A percentile compares a stretch with the other conserved stretches of the same genome.
phyloP scores from a whole-genome alignment of 2,113 vertebrate species.

The Sceloporus tristichus region DNA sequence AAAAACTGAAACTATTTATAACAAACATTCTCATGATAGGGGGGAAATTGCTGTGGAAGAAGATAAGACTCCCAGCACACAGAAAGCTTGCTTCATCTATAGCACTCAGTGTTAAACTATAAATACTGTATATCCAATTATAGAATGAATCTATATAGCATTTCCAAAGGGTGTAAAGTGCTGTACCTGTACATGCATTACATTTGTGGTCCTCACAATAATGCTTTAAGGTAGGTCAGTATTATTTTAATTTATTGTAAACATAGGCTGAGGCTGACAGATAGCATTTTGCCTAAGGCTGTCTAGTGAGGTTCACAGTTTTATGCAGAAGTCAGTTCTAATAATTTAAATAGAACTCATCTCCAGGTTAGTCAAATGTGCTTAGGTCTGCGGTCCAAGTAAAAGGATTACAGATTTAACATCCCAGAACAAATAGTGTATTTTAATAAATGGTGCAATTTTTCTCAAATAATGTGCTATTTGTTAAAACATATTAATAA shows the following conservation, averaged over 20 bases:
- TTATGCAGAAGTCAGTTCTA: neutral
- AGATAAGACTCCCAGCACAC: neutral
- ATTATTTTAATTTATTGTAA: neutral
- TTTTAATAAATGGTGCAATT: conserved; percentile 1
- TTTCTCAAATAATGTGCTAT: neutral
- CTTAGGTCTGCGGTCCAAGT: neutral
- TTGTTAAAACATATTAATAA: neutral
- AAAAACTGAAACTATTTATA: conserved; percentile 48
- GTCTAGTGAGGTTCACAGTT: neutral
- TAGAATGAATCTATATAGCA: neutral
- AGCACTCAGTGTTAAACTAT: neutral
- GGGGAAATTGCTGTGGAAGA: conserved; percentile 19
- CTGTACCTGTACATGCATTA: neutral
- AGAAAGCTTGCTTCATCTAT: neutral
- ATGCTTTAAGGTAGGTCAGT: neutral
- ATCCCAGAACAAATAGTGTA: neutral
- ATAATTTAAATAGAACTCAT: neutral
- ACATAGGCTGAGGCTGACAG: neutral
- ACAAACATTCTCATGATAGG: neutral
- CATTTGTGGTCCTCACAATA: neutral
- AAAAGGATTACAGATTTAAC: conserved; percentile 5
- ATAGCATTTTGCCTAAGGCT: neutral
- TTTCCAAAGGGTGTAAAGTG: neutral
- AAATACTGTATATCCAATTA: conserved; percentile 1
- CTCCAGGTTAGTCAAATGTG: neutral